Evolutionary conservation across 2,888 invertebrate species (phyloP).

Genomic region (Cylindroiulus punctatus): DNA sequence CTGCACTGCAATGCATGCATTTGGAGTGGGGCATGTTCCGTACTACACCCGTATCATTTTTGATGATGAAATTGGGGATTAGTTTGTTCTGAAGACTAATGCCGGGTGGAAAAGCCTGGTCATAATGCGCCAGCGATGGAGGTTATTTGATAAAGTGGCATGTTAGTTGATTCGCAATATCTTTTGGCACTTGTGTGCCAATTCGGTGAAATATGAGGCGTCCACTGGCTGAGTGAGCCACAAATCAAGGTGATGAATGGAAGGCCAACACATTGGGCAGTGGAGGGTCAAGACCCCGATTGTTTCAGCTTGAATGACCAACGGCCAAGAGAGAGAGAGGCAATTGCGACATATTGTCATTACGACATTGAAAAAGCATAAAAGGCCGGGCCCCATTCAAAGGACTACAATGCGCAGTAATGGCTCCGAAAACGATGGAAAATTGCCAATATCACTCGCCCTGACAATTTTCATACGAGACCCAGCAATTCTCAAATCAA

Average conservation of each 20-base stretch:
- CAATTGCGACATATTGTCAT: slow-evolving; percentile 32
- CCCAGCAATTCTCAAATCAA: background rate
- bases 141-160: slow-evolving; percentile 34
- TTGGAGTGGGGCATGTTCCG: no score
- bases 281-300: slow-evolving; percentile 16
- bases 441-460: slow-evolving; percentile 25
- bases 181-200: slow-evolving; percentile 38
- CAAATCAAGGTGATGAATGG: slow-evolving; percentile 37
- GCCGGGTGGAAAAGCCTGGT: background rate
- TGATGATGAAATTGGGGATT: no score
- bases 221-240: slow-evolving; percentile 24
- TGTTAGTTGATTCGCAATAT: slow-evolving; percentile 40
- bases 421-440: slow-evolving; percentile 22
- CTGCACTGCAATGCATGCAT: no score
- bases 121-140: background rate
- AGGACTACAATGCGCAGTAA: slow-evolving; percentile 7
- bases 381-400: slow-evolving; percentile 13
- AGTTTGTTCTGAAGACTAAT: background rate
- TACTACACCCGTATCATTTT: no score
- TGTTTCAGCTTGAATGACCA: slow-evolving; percentile 25
- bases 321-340: background rate
- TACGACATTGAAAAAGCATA: slow-evolving; percentile 29
- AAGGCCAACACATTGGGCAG: background rate
- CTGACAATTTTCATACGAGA: background rate
- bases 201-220: slow-evolving; percentile 44